Conservation (phyloP, 2,797 vertebrate species). For the Sylvia borin region DNA sequence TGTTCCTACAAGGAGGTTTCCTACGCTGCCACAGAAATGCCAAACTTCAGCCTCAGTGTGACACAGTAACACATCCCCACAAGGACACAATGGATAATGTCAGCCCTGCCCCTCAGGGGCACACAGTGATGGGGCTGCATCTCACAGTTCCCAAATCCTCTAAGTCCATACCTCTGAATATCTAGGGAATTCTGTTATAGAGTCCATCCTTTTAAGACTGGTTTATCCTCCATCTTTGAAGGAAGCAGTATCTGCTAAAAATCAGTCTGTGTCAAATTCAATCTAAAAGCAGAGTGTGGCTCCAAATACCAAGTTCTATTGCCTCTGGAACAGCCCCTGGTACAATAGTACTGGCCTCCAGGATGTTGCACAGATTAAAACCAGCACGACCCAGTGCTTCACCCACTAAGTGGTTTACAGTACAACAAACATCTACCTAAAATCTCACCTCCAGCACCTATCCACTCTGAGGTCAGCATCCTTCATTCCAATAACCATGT, state of each 20-base stretch:
- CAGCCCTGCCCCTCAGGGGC: not conserved
- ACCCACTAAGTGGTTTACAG: not conserved
- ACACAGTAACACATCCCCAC: not conserved
- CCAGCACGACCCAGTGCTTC: not conserved
- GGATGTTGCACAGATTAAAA: not conserved
- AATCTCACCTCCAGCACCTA: not conserved
- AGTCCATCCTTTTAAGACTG: not conserved
- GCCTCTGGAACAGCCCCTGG: not conserved
- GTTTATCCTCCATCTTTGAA: not conserved
- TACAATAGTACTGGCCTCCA: not conserved
- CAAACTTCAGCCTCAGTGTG: not conserved
- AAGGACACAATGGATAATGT: not conserved
- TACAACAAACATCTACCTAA: not conserved
- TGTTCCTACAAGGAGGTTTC: not conserved
- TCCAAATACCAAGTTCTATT: not conserved
- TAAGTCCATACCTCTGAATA: not conserved
- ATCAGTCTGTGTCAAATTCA: not conserved
- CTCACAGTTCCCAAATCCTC: not conserved
- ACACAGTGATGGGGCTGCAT: not conserved
- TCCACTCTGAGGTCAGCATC: not conserved
- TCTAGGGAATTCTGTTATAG: not conserved
- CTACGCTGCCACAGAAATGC: not conserved
- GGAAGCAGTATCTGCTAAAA: not conserved
- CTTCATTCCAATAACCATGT: not conserved
- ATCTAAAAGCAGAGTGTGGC: not conserved